Evolutionary conservation across 2,888 invertebrate genomes (phyloP), one percentile per base, ranked within the genome.

Genomic region (Gisinianus flammeolus): DNA sequence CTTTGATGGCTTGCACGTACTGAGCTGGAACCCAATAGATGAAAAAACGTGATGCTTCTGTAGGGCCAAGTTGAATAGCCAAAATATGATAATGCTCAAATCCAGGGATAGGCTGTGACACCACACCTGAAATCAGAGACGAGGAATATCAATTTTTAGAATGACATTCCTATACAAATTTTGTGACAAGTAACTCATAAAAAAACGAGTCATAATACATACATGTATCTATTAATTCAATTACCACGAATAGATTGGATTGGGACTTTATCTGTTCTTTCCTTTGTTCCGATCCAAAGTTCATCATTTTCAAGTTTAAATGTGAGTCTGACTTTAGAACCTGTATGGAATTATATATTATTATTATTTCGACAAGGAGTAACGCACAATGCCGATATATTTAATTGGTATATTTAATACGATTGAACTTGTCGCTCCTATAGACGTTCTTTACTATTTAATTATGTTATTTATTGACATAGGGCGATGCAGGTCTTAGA

Each of bases 21-120:
- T 82, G 94, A 70, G 94, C 94, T 12, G 96, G 96, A 67, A 96
- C 95, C 96, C 96, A 96, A 88, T 96, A 96, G 80, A 96, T 91
- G 22, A 56, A 56, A 56, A 12, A 12, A 83, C 94, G 89, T 35
- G 95, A 95, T 4, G 95, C 95, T 88, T 96, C 96, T 71, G 96
- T 96, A 10, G 96, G 93, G 22, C 96, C 96, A 83, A 96, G 88
- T 88, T 96, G 96, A 80, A 96, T 90, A 77, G 93, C 95, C 94
- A 95, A 88, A 16, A 86, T 85, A 30, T 79, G 54, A 89, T 96
- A 96, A 87, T 95, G 93, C 86, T 94, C 94, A 87, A 94, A 92
- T 78, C 93, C 94, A 87, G 93, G 93, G 84, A 96, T 95, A 24
- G 95, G 91, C 89, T 96, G 96, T 85, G 88, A 90, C 58, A 90